Evolutionary conservation across 2,888 invertebrate species (phyloP), one percentile per base, ranked within the genome.

Genomic region (Ophion costatus): DNA sequence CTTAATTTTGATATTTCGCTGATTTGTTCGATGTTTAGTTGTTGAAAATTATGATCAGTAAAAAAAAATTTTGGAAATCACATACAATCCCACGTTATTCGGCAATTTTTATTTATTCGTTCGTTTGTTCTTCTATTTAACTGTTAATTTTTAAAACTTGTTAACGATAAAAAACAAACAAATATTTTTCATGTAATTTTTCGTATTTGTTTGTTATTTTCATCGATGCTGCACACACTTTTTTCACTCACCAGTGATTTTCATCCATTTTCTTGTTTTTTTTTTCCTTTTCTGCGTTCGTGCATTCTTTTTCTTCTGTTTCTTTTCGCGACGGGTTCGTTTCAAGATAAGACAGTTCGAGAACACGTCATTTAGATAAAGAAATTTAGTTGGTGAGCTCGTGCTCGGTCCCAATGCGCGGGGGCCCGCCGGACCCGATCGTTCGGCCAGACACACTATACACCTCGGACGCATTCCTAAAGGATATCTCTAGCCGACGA

Each of bases 321-420:
- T 10, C 64, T 20, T 74, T 74, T 45, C 74, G 69, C 73, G 61
- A 22, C 64, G 88, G 89, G 88, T 87, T 87, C 91, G 91, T 89
- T 91, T 91, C 88, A 90, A 92, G 91, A 92, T 92, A 92, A 92
- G 87, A 69, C 67, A 88, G 89, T 87, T 90, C 90, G 90, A 91
- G 89, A 92, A 92, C 92, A 92, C 91, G 92, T 92, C 88, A 91
- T 92, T 92, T 91, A 92, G 92, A 92, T 92, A 92, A 90, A 89
- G 89, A 82, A 82, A 73, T 78, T 59, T 78, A 79, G 73, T 51
- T 59, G 70, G 69, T 77, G 80, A 84, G 86, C 77, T 76, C 84
- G 83, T 85, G 85, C 80, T 89, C 87, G 86, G 87, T 76, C 61
- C 64, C 59, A 33, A 85, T 83, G 84, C 83, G 75, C 85, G 87